Percentiles rank a stretch among this genome's conserved stretches.
phyloP scores from a whole-genome alignment of 1,140 invertebrate species.

The Heliconius melpomene region DNA sequence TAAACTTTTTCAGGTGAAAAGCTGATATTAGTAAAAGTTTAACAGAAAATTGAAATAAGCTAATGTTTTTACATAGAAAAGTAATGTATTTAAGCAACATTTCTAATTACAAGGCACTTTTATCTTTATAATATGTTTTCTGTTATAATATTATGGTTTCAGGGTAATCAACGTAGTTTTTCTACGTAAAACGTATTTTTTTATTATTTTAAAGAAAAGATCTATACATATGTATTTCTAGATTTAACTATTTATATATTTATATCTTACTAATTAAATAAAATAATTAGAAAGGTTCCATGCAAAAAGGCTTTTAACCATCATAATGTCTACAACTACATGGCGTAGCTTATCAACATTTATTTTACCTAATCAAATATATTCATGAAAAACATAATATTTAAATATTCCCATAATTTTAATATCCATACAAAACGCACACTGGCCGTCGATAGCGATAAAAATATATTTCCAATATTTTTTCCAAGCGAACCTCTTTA shows the following conservation, averaged over 20 bases:
- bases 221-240: too few species aligned
- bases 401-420: not conserved
- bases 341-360: too few species aligned
- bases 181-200: not conserved
- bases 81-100: not conserved
- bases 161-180: not conserved
- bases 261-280: too few species aligned
- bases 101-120: not conserved
- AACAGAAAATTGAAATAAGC: not conserved
- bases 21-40: not conserved
- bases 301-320: too few species aligned
- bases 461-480: slow-evolving; percentile 6
- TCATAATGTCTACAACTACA: too few species aligned
- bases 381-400: not conserved
- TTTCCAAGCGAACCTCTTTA: not conserved
- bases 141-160: not conserved
- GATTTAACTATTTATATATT: too few species aligned
- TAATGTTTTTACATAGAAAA: not conserved
- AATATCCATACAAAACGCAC: not conserved
- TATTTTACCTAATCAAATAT: not conserved
- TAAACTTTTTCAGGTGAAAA: not conserved
- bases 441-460: not conserved
- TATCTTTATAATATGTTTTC: not conserved
- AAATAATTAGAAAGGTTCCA: too few species aligned
- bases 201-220: too few species aligned